These are phyloP conservation scores for Campylorhamphus procurvoides DNA, from an alignment of 2,113 vertebrate genomes.

Conservation along the genomic window DNA sequence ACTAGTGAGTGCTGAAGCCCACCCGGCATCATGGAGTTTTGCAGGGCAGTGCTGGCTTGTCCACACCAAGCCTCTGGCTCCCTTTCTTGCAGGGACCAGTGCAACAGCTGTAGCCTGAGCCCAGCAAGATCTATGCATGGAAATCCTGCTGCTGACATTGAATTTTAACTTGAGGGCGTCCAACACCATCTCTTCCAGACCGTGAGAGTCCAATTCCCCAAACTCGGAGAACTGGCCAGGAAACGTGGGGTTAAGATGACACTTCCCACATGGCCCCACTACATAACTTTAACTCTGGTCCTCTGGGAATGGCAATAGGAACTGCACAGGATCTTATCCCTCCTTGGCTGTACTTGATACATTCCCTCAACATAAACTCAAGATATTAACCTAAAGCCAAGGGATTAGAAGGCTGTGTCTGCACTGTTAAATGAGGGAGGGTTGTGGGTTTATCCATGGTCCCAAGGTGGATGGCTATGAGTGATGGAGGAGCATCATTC, in stretches of 20 bases:
- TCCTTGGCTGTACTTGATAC: slow-evolving; percentile 15
- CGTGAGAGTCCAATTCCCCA: slow-evolving; percentile 15
- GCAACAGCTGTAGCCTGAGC: neutral
- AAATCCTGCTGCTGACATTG: neutral
- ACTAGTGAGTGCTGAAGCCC: neutral
- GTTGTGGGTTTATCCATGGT: neutral
- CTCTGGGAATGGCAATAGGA: slow-evolving; percentile 27
- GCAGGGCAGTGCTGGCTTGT: neutral
- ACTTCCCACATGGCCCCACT: slow-evolving; percentile 33
- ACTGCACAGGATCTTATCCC: slow-evolving; percentile 6
- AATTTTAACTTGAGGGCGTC: neutral
- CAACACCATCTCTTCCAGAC: neutral
- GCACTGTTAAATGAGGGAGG: neutral
- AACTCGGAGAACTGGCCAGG: neutral
- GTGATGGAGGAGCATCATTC: neutral
- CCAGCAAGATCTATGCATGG: neutral
- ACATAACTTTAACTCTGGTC: neutral
- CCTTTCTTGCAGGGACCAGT: neutral
- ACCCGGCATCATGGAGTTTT: neutral
- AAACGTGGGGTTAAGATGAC: slow-evolving; percentile 23
- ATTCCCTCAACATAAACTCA: slow-evolving; percentile 23
- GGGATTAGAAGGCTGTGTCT: neutral
- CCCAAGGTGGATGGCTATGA: neutral
- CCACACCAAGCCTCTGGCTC: neutral
- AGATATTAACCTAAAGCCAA: neutral